Conservation (phyloP, 2,797 vertebrate species). For the Liasis olivaceus region DNA sequence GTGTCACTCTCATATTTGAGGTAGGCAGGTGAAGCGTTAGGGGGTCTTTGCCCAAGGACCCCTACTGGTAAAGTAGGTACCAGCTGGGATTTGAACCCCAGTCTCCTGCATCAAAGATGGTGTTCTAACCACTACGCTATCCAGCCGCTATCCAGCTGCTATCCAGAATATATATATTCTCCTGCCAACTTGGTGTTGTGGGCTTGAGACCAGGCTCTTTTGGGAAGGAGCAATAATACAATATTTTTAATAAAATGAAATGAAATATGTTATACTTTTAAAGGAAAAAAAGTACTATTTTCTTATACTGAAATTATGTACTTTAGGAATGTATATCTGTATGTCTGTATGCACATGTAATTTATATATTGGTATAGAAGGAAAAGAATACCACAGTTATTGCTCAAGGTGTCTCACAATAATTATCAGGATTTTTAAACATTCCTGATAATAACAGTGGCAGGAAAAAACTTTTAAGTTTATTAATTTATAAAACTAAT, state of each 20-base stretch:
- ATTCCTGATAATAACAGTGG: conserved; percentile 33
- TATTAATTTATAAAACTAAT: conserved; percentile 33
- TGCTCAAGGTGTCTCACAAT: conserved; percentile 35
- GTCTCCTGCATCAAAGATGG: too few species aligned
- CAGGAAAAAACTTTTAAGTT: conserved; percentile 34
- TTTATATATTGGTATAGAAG: background rate
- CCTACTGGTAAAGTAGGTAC: too few species aligned
- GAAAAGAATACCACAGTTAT: background rate
- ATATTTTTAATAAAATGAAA: background rate
- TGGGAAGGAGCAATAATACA: background rate
- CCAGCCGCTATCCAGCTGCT: too few species aligned
- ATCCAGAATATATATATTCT: too few species aligned
- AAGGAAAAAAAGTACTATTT: too few species aligned
- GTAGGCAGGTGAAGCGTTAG: too few species aligned
- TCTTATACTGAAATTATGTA: background rate
- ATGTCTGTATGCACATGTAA: background rate
- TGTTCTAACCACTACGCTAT: too few species aligned
- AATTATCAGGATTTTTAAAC: conserved; percentile 36
- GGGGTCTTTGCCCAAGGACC: too few species aligned
- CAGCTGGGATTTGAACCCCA: too few species aligned
- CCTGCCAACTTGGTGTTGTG: background rate
- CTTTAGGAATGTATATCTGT: background rate
- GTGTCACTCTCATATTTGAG: too few species aligned
- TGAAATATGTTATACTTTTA: background rate
- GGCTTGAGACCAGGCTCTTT: background rate